Evolutionary conservation across 2,888 invertebrate genomes (phyloP), one percentile per base, ranked within the genome.

Genomic region (Drosophila fungiperda): DNA sequence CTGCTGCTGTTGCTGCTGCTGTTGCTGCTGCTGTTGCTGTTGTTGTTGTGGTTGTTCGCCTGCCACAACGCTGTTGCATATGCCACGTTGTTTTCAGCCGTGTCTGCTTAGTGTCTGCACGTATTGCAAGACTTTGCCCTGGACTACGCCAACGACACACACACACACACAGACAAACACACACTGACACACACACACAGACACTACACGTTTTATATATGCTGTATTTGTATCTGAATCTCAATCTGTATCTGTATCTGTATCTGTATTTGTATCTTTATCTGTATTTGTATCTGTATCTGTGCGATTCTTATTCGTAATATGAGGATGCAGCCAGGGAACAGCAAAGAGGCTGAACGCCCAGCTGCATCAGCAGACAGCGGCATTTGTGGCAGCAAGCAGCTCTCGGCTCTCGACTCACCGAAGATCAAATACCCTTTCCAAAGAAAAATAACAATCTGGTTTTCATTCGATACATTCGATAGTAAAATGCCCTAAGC

Each of bases 101-200:
- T 45, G 87, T 85, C 85, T 84, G 87, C 82, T 89, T 77, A 80
- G 73, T 78, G 85, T 87, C 87, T 84, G 79, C 63, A 65, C 59
- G 45, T 67, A 40, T n/a, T 38, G 38, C 32, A n/a, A 48, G 38
- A 57, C 72, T 50, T 52, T 33, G 72, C 26, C 49, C 55, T 35
- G 64, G 36, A 54, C 40, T 69, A 29, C 35, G 40, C 20, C 40
- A 36, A 26, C 23, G 23, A 49, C 35, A 35, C 40, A 29, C 20
- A 42, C 23, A 33, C 20, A 12, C 9, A 50, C n/a, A n/a, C n/a
- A 15, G 9, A 12, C 26, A 35, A 15, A 32, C 33, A n/a, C 9
- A 32, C 26, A 2, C 2, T 0, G 26, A 26, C 26, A 26, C 3
- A 26, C 26, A 26, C 26, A 32, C 26, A n/a, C 9, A 23, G n/a